phyloP scores from a whole-genome alignment of 2,113 vertebrate species.

The Rhinolophus ferrumequinum region DNA sequence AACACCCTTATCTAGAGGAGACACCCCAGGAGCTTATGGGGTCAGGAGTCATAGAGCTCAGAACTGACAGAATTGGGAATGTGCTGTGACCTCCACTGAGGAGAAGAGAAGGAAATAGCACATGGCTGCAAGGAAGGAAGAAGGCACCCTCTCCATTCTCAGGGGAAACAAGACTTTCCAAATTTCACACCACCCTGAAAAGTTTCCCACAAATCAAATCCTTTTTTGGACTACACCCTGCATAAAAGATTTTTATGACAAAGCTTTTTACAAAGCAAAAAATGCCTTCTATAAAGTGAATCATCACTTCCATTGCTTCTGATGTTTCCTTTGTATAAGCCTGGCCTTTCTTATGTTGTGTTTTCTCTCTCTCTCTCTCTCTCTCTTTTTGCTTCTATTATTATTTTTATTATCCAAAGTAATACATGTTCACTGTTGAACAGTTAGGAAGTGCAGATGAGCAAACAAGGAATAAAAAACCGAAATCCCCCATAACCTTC shows the following conservation, averaged over 20 bases:
- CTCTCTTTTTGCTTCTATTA: background rate
- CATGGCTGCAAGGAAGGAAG: background rate
- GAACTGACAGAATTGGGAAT: background rate
- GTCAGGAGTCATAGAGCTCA: background rate
- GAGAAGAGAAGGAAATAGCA: background rate
- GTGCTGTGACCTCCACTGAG: background rate
- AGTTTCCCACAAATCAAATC: background rate
- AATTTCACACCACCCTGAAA: background rate
- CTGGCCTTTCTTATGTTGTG: constrained; percentile 6
- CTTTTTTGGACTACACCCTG: background rate
- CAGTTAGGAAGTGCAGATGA: background rate
- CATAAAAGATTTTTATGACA: constrained; percentile 25
- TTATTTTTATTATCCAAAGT: constrained; percentile 26
- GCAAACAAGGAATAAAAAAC: constrained; percentile 9
- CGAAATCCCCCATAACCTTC: background rate
- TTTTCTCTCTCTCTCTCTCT: background rate
- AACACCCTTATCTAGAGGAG: background rate
- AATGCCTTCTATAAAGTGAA: background rate
- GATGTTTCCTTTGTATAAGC: constrained; percentile 19
- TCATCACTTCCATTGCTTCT: constrained; percentile 24
- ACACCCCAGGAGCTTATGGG: background rate
- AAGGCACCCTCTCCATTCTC: background rate
- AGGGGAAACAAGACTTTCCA: background rate
- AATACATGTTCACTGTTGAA: background rate
- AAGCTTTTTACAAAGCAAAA: constrained; percentile 45